These are phyloP conservation scores for Drosophila pallidifrons DNA, from an alignment of 1,140 invertebrate genomes.

Conservation along the genomic window DNA sequence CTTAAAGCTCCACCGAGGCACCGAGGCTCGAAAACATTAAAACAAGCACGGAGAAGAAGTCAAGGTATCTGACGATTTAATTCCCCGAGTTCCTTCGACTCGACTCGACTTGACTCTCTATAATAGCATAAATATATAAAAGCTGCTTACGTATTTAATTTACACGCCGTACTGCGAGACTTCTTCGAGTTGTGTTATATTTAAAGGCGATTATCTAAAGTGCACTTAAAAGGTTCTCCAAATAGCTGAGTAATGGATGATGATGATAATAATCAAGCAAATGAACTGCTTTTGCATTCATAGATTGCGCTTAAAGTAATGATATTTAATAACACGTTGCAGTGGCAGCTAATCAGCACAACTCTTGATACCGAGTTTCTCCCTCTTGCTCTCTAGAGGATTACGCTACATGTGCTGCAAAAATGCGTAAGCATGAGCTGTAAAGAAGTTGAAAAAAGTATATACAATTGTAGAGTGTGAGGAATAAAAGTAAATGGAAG, in stretches of 20 bases:
- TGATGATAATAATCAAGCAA: slow-evolving; percentile 12
- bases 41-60: background rate
- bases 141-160: slow-evolving; percentile 6
- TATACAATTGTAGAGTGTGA: background rate
- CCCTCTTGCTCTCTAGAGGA: background rate
- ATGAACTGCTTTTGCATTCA: background rate
- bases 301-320: background rate
- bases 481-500: background rate
- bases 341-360: slow-evolving; percentile 13
- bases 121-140: slow-evolving; percentile 2
- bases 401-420: background rate
- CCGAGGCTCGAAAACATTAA: background rate
- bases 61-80: background rate
- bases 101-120: background rate
- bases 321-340: background rate
- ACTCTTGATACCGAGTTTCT: background rate
- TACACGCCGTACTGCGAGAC: background rate
- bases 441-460: background rate
- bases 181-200: background rate
- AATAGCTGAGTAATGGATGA: slow-evolving; percentile 6
- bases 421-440: background rate
- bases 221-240: background rate
- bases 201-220: background rate
- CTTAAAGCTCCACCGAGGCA: slow-evolving; percentile 9
- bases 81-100: too few relatives aligned